Percentiles rank a stretch among this genome's conserved stretches.
phyloP scores from a whole-genome alignment of 2,113 vertebrate species.

The Grammomys dolichurus region DNA sequence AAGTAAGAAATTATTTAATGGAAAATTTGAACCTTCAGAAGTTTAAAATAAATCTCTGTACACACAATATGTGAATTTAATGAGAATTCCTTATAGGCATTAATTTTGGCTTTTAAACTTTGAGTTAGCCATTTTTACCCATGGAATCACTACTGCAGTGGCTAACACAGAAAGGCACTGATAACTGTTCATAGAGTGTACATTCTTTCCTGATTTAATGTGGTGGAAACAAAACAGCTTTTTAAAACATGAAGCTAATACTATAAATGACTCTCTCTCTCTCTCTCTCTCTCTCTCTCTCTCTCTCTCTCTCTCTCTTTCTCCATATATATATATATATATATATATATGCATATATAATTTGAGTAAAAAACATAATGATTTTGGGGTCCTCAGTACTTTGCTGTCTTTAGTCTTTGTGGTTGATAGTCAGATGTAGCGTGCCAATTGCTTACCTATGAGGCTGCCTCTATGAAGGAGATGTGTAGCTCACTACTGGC shows the following conservation, averaged over 20 bases:
- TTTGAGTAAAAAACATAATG: conserved; percentile 42
- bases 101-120: conserved; percentile 5
- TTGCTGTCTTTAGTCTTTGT: background rate
- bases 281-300: background rate
- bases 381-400: background rate
- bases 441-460: background rate
- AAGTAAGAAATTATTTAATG: conserved; percentile 12
- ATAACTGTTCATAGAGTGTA: background rate
- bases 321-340: no score
- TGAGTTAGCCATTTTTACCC: conserved; percentile 6
- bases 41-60: conserved; percentile 10
- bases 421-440: background rate
- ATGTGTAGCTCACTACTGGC: background rate
- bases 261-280: background rate
- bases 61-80: conserved; percentile 14
- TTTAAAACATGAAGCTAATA: conserved; percentile 36
- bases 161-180: background rate
- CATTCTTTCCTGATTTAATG: conserved; percentile 11
- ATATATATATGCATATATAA: background rate
- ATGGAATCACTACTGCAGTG: background rate
- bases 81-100: background rate
- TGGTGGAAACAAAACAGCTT: background rate
- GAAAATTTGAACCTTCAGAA: conserved; percentile 1
- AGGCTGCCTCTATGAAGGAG: background rate
- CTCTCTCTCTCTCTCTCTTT: no score